A percentile compares a stretch with the other conserved stretches of the same genome.
Conservation (phyloP, 1,140 invertebrate species). For the Leptestheria dahalacensis region DNA sequence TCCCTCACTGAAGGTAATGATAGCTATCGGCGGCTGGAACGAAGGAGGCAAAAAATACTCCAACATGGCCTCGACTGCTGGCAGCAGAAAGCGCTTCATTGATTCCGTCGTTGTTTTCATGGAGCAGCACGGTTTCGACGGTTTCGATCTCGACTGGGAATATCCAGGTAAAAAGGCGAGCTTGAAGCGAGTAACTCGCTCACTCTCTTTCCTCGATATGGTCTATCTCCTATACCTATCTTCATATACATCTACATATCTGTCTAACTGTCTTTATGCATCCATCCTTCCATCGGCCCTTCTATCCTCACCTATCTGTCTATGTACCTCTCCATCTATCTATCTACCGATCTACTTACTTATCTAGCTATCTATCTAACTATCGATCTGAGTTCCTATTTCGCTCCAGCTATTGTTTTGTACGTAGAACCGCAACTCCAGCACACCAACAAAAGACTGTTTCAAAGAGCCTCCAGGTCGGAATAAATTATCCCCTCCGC, state of each 20-base stretch:
- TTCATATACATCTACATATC: background rate
- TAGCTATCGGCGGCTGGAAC: conserved; percentile 36
- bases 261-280: too few relatives aligned
- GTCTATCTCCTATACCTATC: background rate
- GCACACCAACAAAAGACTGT: too few relatives aligned
- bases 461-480: too few relatives aligned
- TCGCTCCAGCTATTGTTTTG: too few relatives aligned
- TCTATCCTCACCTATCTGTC: too few relatives aligned
- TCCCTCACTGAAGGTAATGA: conserved; percentile 35
- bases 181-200: background rate
- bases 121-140: conserved; percentile 39
- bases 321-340: too few relatives aligned
- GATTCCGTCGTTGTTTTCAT: conserved; percentile 38
- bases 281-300: too few relatives aligned
- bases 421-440: too few relatives aligned
- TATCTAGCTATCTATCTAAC: too few relatives aligned
- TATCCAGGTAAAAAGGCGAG: conserved; percentile 26
- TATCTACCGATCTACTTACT: too few relatives aligned
- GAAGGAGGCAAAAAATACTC: conserved; percentile 32
- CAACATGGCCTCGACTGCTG: conserved; percentile 27
- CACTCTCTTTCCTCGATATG: background rate
- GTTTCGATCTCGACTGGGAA: conserved; percentile 45
- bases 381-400: too few relatives aligned
- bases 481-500: too few relatives aligned
- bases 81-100: conserved; percentile 35